Percentiles rank a stretch among this genome's conserved stretches.
Evolutionary conservation across 2,113 vertebrate genomes (phyloP).

Genomic region (Octodon degus): DNA sequence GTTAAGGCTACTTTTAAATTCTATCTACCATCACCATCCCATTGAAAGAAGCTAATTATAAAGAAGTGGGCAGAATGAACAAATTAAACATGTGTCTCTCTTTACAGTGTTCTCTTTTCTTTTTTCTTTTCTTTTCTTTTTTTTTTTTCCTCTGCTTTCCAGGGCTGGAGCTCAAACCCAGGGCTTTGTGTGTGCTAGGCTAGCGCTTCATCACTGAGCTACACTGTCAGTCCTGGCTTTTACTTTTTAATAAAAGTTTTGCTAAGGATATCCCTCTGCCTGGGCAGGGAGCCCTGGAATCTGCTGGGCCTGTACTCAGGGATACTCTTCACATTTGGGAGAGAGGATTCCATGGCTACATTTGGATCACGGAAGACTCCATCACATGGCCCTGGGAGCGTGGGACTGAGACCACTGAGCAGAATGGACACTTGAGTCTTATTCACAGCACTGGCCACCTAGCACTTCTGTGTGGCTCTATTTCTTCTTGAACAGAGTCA

Average conservation of each 20-base stretch:
- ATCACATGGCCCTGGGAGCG: not conserved
- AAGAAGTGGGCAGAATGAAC: not conserved
- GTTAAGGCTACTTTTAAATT: not conserved
- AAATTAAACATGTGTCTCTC: not conserved
- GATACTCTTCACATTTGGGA: not conserved
- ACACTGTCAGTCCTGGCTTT: not conserved
- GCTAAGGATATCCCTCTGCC: not conserved
- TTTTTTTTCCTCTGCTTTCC: not conserved
- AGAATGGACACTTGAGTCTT: no score
- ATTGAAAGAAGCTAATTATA: not conserved
- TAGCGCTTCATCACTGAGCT: not conserved
- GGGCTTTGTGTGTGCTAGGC: not conserved
- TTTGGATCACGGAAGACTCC: not conserved
- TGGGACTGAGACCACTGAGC: rapidly evolving
- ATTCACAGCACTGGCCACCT: rapidly evolving
- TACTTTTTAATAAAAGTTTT: not conserved
- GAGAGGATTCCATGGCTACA: not conserved
- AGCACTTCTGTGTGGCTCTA: not conserved
- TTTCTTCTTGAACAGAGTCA: not conserved
- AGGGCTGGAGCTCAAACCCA: not conserved
- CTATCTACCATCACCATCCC: not conserved
- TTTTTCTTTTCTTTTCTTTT: not conserved
- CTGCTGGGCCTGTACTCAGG: not conserved
- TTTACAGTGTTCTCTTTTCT: not conserved
- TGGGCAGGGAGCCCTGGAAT: not conserved